Conservation (phyloP, 2,797 vertebrate genomes). For the Platyrinchus mystaceus region DNA sequence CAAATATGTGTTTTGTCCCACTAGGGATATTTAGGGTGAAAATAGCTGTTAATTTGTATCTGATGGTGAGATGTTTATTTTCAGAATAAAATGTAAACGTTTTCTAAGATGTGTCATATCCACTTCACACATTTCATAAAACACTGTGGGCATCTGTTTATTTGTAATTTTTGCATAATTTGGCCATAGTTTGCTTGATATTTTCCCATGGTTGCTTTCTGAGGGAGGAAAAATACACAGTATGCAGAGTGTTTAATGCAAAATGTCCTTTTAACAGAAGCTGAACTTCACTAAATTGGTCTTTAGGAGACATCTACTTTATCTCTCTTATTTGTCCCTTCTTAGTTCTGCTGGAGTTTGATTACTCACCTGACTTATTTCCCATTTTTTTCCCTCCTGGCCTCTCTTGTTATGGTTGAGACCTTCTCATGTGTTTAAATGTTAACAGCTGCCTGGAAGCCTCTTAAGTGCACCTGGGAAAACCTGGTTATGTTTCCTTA, state of each 20-base stretch:
- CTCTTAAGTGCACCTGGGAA: neutral
- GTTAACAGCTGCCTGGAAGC: neutral
- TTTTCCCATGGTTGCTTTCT: conserved; percentile 6
- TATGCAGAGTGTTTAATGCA: neutral
- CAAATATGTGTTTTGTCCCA: neutral
- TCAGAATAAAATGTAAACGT: conserved; percentile 57
- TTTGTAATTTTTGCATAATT: conserved; percentile 62
- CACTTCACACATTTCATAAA: conserved; percentile 54
- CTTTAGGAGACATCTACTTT: neutral
- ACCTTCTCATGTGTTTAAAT: neutral
- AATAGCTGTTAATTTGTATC: conserved; percentile 43
- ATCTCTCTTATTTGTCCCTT: neutral
- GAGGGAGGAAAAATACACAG: neutral
- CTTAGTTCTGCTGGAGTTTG: neutral
- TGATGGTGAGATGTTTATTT: conserved; percentile 55
- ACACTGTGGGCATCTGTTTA: conserved; percentile 61
- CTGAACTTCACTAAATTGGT: neutral
- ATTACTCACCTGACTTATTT: neutral
- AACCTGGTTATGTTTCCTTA: neutral
- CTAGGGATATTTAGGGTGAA: neutral
- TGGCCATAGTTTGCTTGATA: conserved; percentile 25
- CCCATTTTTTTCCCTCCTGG: neutral
- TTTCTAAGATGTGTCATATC: conserved; percentile 51
- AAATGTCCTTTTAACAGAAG: neutral
- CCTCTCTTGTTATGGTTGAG: neutral